Conservation (phyloP, 2,113 vertebrate species). For the Tor tambroides region DNA sequence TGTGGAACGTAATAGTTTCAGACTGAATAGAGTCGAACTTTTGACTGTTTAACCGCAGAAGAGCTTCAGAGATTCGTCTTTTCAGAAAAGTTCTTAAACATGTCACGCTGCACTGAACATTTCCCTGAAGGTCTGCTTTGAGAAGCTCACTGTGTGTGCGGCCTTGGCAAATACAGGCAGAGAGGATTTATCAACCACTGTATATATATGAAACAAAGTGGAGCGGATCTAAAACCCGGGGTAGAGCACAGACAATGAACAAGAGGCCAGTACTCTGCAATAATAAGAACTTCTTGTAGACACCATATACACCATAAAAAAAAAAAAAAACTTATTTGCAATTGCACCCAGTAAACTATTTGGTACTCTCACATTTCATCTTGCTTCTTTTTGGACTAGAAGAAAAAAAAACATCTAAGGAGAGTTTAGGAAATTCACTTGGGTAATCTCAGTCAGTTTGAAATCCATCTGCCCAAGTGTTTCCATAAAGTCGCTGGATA, state of each 20-base stretch:
- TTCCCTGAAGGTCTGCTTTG: slow-evolving; percentile 3
- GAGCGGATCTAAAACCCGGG: neutral
- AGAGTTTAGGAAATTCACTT: slow-evolving; percentile 16
- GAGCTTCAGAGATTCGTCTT: slow-evolving; percentile 1
- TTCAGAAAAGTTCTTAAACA: slow-evolving; percentile 22
- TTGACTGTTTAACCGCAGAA: neutral
- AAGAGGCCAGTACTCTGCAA: slow-evolving; percentile 21
- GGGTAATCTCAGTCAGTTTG: slow-evolving; percentile 18
- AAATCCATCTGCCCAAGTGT: slow-evolving; percentile 24
- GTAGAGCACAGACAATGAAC: slow-evolving; percentile 1
- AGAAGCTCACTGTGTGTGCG: neutral
- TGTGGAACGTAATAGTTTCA: neutral
- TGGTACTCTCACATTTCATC: neutral
- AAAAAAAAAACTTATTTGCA: neutral
- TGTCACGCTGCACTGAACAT: neutral
- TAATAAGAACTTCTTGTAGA: neutral
- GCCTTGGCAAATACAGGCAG: slow-evolving; percentile 9
- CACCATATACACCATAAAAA: neutral
- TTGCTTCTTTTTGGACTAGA: neutral
- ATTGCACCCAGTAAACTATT: neutral
- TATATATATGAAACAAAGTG: slow-evolving; percentile 17
- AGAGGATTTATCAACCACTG: slow-evolving; percentile 13
- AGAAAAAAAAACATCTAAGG: neutral
- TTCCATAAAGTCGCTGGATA: neutral
- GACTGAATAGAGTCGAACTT: neutral